phyloP scores from a whole-genome alignment of 2,888 invertebrate genomes.

The Arctia plantaginis region DNA sequence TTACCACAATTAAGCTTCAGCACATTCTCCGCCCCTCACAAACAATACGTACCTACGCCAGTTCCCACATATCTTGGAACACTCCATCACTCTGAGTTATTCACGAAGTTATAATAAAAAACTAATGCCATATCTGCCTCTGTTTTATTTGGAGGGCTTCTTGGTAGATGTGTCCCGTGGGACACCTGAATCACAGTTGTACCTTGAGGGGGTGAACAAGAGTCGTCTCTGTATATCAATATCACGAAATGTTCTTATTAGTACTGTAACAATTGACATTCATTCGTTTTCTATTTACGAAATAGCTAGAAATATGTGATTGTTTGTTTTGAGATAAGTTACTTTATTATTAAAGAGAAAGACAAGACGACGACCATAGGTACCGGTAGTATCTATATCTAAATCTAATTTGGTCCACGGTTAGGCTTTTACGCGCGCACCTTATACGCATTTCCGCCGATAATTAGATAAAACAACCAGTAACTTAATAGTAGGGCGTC shows the following conservation, averaged over 20 bases:
- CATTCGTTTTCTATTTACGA: not conserved
- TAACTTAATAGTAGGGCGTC: not conserved
- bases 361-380: no score
- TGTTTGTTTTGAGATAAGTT: no score
- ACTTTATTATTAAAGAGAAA: no score
- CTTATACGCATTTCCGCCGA: not conserved
- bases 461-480: not conserved
- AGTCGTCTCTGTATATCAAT: slow-evolving; percentile 18
- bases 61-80: not conserved
- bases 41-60: not conserved
- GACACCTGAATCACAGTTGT: slow-evolving; percentile 13
- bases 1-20: not conserved
- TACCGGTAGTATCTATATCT: no score
- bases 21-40: not conserved
- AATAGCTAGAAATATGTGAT: not conserved
- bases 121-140: slow-evolving; percentile 5
- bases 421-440: not conserved
- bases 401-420: not conserved
- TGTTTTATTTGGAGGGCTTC: slow-evolving; percentile 6
- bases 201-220: not conserved
- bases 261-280: not conserved
- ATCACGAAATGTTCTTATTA: not conserved
- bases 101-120: slow-evolving; percentile 13
- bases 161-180: slow-evolving; percentile 8
- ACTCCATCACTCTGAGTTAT: not conserved